Evolutionary conservation across 2,888 invertebrate genomes (phyloP).

Genomic region (Eristalis intricaria): DNA sequence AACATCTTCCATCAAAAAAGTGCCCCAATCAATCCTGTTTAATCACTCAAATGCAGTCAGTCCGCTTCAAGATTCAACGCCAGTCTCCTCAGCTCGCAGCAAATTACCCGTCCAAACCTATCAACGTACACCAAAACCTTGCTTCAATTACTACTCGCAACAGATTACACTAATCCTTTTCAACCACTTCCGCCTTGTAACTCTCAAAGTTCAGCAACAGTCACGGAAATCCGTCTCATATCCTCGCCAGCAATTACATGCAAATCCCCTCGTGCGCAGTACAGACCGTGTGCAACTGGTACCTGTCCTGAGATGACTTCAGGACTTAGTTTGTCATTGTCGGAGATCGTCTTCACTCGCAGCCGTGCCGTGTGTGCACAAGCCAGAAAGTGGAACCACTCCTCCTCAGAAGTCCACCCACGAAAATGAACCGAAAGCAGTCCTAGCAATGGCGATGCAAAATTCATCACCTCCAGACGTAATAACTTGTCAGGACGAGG

Average conservation of each 20-base stretch:
- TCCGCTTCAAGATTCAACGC: too few relatives aligned
- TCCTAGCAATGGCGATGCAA: constrained; percentile 29
- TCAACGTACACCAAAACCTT: background rate
- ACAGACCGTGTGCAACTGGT: constrained; percentile 11
- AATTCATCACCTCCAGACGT: constrained; percentile 34
- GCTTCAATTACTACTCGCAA: background rate
- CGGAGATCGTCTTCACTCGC: background rate
- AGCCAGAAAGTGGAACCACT: background rate
- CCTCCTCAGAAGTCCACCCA: background rate
- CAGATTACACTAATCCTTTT: background rate
- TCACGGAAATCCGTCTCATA: constrained; percentile 7
- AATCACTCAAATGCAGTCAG: too few relatives aligned
- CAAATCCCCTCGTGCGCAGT: background rate
- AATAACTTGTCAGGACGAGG: constrained; percentile 23
- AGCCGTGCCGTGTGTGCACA: background rate
- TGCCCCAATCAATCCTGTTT: too few relatives aligned
- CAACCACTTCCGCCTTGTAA: too few relatives aligned
- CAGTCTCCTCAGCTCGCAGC: too few relatives aligned
- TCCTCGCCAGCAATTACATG: background rate
- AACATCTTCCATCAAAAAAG: too few relatives aligned
- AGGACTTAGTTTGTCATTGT: constrained; percentile 34
- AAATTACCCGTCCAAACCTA: too few relatives aligned
- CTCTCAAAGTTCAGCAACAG: background rate
- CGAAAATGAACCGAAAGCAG: background rate
- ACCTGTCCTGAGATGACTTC: constrained; percentile 5